phyloP scores from a whole-genome alignment of 2,888 invertebrate genomes.

The Masnerella sp. region DNA sequence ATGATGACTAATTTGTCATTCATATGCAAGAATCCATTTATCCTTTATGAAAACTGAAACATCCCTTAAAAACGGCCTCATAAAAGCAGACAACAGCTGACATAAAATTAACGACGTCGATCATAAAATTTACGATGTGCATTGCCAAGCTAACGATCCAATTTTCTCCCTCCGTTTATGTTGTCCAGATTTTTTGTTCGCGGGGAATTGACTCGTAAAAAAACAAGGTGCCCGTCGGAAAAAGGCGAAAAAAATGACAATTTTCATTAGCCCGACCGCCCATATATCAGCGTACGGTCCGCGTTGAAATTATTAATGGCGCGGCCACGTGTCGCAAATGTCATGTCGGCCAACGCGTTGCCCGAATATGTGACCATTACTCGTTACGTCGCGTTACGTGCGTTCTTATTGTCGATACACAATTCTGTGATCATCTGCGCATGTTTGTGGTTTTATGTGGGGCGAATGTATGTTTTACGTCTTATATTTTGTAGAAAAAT shows the following conservation, averaged over 20 bases:
- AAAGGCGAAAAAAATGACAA: conserved; percentile 23
- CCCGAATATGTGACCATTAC: conserved; percentile 45
- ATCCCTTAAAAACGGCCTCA: too few relatives aligned
- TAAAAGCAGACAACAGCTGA: conserved; percentile 14
- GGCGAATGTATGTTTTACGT: too few relatives aligned
- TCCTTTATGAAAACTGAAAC: too few relatives aligned
- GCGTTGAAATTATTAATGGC: conserved; percentile 46
- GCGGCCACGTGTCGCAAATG: conserved; percentile 41
- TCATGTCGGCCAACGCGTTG: conserved; percentile 42
- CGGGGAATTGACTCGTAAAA: conserved; percentile 4
- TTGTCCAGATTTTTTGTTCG: conserved; percentile 11
- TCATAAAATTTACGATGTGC: conserved; percentile 24
- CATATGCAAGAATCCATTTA: too few relatives aligned
- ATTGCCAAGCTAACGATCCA: conserved; percentile 18
- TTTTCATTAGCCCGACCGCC: conserved; percentile 14
- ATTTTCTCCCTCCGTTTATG: not conserved
- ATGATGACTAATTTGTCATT: too few relatives aligned
- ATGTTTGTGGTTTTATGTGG: too few relatives aligned
- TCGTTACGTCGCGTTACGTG: conserved; percentile 38
- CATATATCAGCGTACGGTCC: conserved; percentile 30
- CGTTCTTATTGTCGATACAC: too few relatives aligned
- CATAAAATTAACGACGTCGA: conserved; percentile 17
- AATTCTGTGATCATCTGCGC: too few relatives aligned
- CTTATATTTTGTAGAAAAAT: too few relatives aligned
- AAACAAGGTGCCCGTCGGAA: too few relatives aligned